Conservation (phyloP, 2,113 vertebrate species). For the Pavo muticus region DNA sequence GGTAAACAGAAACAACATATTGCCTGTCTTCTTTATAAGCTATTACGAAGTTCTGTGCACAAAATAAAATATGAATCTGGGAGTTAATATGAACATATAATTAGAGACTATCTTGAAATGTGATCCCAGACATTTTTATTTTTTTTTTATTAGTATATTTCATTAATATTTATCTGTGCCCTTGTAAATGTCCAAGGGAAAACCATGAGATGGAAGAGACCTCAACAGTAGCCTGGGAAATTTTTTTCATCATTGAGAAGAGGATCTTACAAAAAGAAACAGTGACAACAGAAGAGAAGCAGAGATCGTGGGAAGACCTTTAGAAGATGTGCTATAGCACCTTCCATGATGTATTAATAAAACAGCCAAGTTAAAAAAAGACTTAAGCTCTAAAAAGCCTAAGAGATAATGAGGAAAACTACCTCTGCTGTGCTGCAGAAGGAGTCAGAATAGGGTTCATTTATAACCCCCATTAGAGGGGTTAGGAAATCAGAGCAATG, state of each 20-base stretch:
- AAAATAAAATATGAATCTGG: not conserved
- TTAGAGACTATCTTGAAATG: not conserved
- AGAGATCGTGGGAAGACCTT: not conserved
- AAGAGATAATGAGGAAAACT: not conserved
- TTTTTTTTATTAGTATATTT: not conserved
- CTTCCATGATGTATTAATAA: not conserved
- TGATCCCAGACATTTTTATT: not conserved
- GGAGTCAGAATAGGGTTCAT: not conserved
- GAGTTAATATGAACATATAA: not conserved
- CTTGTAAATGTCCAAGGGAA: not conserved
- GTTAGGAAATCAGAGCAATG: not conserved
- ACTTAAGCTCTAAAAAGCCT: not conserved
- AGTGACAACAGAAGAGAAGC: not conserved
- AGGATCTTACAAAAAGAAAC: not conserved
- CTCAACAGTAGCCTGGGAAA: not conserved
- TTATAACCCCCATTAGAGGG: not conserved
- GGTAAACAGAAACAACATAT: slow-evolving; percentile 14
- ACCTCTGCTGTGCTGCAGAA: not conserved
- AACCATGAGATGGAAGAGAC: not conserved
- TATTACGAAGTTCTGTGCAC: not conserved
- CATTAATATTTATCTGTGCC: not conserved
- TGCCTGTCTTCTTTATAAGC: not conserved
- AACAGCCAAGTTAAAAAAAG: not conserved
- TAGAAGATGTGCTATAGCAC: not conserved
- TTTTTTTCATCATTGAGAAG: not conserved